Evolutionary conservation across 1,140 invertebrate genomes (phyloP), one percentile per base, ranked within the genome.

Genomic region (Apis dorsata): DNA sequence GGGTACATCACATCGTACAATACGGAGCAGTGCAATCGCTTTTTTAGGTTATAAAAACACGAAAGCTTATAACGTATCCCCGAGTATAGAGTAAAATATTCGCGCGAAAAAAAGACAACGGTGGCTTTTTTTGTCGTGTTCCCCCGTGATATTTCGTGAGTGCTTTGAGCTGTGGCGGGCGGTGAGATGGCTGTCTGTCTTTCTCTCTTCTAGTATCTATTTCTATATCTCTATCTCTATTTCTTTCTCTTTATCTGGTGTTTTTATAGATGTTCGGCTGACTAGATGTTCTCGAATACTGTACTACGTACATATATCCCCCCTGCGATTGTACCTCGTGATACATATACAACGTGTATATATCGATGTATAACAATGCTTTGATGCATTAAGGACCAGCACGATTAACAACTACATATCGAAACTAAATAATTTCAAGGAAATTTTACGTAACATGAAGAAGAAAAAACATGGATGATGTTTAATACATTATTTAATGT

Each of bases 181-280:
- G 91, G 91, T 92, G 91, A 92, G 91, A 89, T 92, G 89, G 90
- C 90, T 91, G 90, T 87, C 89, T 89, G 73, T 91, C 79, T 87
- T 65, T 87, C 81, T 86, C 70, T 84, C 60, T 86, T 81, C 55
- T 86, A 53, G 51, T 71, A 53, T 69, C 57, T 75, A 49, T 55
- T 53, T 28, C 57, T 79, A 15, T 70, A 55, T 70, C 7, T 60
- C 69, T 83, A 7, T 74, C 28, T 84, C 34, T 80, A 44, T 81
- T 28, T 79, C 53, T 81, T 55, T 79, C 59, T 75, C 65, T 65
- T 49, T 59, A 71, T 63, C 72, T 84, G 65, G 71, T 84, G 28
- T 85, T 78, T 79, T 80, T 88, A 89, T 91, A 91, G 83, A 90
- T 91, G 90, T 91, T 91, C 81, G 75, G 88, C 83, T 83, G 88